phyloP scores from a whole-genome alignment of 64 coral and sea anemone genomes.

The Porites australiensis region DNA sequence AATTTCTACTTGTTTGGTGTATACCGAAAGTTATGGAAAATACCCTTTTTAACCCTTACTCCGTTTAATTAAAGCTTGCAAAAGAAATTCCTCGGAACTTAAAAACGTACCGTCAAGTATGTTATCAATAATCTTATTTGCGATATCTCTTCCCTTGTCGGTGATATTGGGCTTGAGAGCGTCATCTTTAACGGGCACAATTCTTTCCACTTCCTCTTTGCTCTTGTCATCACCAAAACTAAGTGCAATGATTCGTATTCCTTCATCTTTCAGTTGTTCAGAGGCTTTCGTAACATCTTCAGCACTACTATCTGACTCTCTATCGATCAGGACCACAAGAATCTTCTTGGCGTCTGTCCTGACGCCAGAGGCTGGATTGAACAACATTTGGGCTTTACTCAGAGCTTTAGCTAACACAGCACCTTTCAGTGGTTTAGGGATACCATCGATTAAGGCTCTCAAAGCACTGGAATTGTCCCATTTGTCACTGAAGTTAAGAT shows the following conservation, averaged over 20 bases:
- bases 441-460: slow-evolving; percentile 53
- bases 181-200: slow-evolving; percentile 55
- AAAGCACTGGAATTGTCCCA: slow-evolving; percentile 56
- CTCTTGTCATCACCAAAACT: slow-evolving; percentile 71
- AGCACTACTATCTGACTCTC: slow-evolving; percentile 71
- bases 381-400: slow-evolving; percentile 36
- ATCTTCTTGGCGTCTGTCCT: slow-evolving; percentile 73
- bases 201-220: slow-evolving; percentile 38
- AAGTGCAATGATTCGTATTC: slow-evolving; percentile 74
- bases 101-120: slow-evolving; percentile 26
- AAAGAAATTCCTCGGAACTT: too few relatives aligned
- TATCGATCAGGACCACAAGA: slow-evolving; percentile 78
- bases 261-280: slow-evolving; percentile 24
- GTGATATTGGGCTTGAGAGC: slow-evolving; percentile 50
- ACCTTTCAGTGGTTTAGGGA: slow-evolving; percentile 56
- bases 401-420: slow-evolving; percentile 56
- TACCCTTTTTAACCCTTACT: too few relatives aligned
- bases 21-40: too few relatives aligned
- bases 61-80: too few relatives aligned
- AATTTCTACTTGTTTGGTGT: too few relatives aligned
- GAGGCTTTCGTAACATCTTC: slow-evolving; percentile 50
- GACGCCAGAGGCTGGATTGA: slow-evolving; percentile 18
- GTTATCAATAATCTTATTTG: slow-evolving; percentile 37
- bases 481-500: slow-evolving; percentile 57
- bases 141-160: slow-evolving; percentile 29